Evolutionary conservation across 2,888 invertebrate genomes (phyloP).

Genomic region (Scaptomyza tumidula): DNA sequence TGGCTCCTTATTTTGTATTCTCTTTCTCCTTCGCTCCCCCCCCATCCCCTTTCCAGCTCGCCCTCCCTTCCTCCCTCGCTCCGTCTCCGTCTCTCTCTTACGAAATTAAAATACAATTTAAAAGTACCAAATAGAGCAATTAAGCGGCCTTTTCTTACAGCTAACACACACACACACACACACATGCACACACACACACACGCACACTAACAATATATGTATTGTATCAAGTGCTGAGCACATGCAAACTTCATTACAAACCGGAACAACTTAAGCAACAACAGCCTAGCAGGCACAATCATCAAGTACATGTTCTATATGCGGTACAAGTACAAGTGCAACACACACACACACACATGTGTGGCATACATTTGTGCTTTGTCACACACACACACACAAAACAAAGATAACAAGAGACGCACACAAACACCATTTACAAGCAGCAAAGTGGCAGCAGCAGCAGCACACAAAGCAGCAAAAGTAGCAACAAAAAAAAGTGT

Average conservation of each 20-base stretch:
- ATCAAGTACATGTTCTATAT: conserved; percentile 55
- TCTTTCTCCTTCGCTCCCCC: neutral
- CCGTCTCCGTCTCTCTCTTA: conserved; percentile 10
- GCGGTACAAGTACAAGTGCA: conserved; percentile 28
- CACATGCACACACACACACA: conserved; percentile 5
- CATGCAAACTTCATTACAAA: conserved; percentile 64
- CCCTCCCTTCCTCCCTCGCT: neutral
- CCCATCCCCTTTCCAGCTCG: no score
- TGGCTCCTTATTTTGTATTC: conserved; percentile 1
- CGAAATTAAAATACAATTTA: conserved; percentile 81
- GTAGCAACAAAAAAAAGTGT: conserved; percentile 44
- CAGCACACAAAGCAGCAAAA: conserved; percentile 33
- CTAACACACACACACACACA: conserved; percentile 7
- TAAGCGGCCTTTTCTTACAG: conserved; percentile 60
- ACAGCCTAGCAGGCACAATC: conserved; percentile 52
- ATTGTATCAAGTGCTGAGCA: conserved; percentile 44
- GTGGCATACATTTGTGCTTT: conserved; percentile 39
- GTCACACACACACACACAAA: conserved; percentile 18
- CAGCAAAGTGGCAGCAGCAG: conserved; percentile 51
- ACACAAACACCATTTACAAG: conserved; percentile 51
- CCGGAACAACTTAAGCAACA: conserved; percentile 60
- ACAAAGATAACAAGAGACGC: conserved; percentile 65
- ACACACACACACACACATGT: conserved; percentile 24
- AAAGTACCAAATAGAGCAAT: conserved; percentile 79
- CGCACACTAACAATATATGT: neutral